Base-by-base conservation (phyloP, 1,140 invertebrate species). In the Bathynomus jamesi region DNA sequence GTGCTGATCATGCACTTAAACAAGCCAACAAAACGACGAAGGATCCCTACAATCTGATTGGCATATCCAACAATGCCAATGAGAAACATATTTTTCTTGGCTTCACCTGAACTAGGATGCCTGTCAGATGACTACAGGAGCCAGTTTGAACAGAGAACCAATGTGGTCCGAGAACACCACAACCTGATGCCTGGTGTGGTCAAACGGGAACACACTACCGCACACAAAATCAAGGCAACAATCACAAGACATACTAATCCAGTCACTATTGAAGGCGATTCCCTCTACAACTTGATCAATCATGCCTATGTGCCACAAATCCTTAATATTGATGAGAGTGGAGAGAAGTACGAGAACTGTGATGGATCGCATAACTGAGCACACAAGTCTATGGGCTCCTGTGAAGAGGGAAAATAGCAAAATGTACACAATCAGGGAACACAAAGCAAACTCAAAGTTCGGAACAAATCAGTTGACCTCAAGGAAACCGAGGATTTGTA, bases 61-160 rank as follows among this genome's bases (percentile, higher is more conserved):
- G 74, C 69, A 74, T 77, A 28, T 77, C 76, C 21, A 73, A 72
- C 30, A 75, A 77, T 65, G 69, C 65, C 40, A 77, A 78, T 74
- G 68, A 71, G 25, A 46, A 72, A 67, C 68, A 77, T 28, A 53
- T 77, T 77, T 64, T 72, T 78, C 71, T 31, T 78, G 72, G 77
- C 53, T 27, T 24, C 73, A 24, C 70, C 71, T 28, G 53, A 71
- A 61, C 53, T 74, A 7, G 61, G 67, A 13, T 21, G 46, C 46
- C 5, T 78, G 5, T 46, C 65, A 27, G 67, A 32, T 25, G 69
- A 77, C 25, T 75, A 75, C 46, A 78, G 75, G 46, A 63, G 65
- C 30, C 69, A 75, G 72, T 73, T 73, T 67, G 64, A 63, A n/a
- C n/a, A n/a, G n/a, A n/a, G n/a, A n/a, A n/a, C n/a, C n/a, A n/a